Evolutionary conservation across 2,888 invertebrate genomes (phyloP).

Genomic region (Argynnis bischoffii): DNA sequence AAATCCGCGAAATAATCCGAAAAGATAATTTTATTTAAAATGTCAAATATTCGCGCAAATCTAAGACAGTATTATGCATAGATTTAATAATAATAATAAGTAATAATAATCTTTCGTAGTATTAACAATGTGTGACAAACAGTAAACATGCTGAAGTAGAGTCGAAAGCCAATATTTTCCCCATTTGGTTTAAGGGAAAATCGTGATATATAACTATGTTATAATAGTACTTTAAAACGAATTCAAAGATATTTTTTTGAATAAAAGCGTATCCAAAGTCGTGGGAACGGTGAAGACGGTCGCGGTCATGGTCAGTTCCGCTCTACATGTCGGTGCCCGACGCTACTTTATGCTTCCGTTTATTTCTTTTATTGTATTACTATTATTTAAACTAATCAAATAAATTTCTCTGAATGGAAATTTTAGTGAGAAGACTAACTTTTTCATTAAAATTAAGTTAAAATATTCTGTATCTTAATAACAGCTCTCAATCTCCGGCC

Average conservation of each 20-base stretch:
- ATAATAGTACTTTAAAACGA: neutral
- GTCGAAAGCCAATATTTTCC: neutral
- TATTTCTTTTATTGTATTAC: neutral
- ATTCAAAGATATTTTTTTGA: neutral
- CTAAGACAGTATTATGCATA: too few relatives aligned
- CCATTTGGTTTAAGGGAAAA: neutral
- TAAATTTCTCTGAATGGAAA: neutral
- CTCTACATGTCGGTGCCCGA: constrained; percentile 38
- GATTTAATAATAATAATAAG: too few relatives aligned
- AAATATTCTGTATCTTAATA: too few relatives aligned
- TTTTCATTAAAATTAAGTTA: too few relatives aligned
- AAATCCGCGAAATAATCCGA: too few relatives aligned
- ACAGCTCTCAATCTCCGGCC: too few relatives aligned
- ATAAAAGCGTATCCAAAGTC: constrained; percentile 35
- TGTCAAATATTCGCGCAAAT: too few relatives aligned
- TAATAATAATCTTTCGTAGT: too few relatives aligned
- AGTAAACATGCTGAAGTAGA: too few relatives aligned
- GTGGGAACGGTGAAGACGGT: constrained; percentile 42
- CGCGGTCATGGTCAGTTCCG: constrained; percentile 41
- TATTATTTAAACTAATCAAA: constrained; percentile 6
- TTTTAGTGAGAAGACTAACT: too few relatives aligned
- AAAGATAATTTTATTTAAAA: too few relatives aligned
- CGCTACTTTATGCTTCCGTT: constrained; percentile 17
- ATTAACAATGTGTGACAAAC: too few relatives aligned
- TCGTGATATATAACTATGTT: neutral